Conservation (phyloP, 1,140 invertebrate species). For the Papilio glaucus region DNA sequence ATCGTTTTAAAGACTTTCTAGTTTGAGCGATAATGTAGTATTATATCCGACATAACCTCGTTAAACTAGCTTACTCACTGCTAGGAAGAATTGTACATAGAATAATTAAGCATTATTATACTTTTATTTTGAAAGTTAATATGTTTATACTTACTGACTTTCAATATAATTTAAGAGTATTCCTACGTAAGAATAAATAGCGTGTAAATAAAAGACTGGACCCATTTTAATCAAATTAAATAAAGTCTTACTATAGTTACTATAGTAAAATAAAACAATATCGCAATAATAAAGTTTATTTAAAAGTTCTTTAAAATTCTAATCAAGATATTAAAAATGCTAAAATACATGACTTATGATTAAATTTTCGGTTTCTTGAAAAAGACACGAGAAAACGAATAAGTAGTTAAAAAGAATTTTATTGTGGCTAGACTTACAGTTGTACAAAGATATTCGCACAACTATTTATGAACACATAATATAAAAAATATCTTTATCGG, state of each 20-base stretch:
- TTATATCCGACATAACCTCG: no score
- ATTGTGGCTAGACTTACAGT: not conserved
- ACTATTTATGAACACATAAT: not conserved
- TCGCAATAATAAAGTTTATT: conserved; percentile 21
- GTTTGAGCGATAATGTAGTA: no score
- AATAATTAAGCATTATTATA: no score
- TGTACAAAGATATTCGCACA: not conserved
- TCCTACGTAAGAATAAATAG: no score
- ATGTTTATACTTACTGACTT: no score
- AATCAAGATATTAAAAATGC: conserved; percentile 10
- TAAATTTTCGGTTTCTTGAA: not conserved
- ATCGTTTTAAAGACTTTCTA: no score
- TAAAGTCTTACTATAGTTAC: not conserved
- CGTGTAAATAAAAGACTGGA: no score
- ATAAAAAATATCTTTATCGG: not conserved
- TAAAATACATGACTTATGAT: conserved; percentile 14
- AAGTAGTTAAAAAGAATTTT: no score
- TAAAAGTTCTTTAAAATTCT: conserved; percentile 23
- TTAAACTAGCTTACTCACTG: no score
- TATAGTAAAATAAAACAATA: conserved; percentile 7
- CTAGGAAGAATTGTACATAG: no score
- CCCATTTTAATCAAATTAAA: not conserved
- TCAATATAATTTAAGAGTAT: no score
- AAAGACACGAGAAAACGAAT: not conserved
- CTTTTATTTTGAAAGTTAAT: no score